Evolutionary conservation across 2,888 invertebrate species (phyloP).

Genomic region (Strigamia maritima): DNA sequence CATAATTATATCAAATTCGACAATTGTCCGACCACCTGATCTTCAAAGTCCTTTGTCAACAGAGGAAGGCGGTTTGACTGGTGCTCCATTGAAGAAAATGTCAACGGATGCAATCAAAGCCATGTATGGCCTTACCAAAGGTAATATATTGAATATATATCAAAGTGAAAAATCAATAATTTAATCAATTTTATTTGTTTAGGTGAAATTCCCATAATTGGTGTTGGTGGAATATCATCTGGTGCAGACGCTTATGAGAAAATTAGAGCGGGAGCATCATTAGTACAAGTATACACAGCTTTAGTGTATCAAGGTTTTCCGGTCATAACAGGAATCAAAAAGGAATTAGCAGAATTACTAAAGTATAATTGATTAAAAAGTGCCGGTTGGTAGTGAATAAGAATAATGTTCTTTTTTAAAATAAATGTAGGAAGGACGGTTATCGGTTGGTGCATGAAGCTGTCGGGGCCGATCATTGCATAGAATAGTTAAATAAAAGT

Average conservation of each 20-base stretch:
- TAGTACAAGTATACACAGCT: conserved; percentile 88
- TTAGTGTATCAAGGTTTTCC: conserved; percentile 82
- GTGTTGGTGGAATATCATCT: conserved; percentile 87
- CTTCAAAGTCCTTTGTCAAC: conserved; percentile 59
- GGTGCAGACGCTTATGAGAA: conserved; percentile 93
- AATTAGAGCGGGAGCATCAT: conserved; percentile 87
- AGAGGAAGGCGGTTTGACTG: conserved; percentile 90
- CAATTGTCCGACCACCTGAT: conserved; percentile 65
- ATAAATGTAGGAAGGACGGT: conserved; percentile 6
- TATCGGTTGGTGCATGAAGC: background rate
- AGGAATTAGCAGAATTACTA: conserved; percentile 70
- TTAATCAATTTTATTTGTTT: too few relatives aligned
- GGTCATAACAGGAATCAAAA: conserved; percentile 73
- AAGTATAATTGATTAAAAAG: conserved; percentile 50
- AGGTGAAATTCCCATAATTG: conserved; percentile 79
- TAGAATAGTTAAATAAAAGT: background rate
- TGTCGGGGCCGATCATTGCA: conserved; percentile 26
- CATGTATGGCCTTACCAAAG: conserved; percentile 79
- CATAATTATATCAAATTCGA: conserved; percentile 90
- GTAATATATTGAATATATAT: too few relatives aligned
- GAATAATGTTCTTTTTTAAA: background rate
- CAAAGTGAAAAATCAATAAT: too few relatives aligned
- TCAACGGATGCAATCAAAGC: conserved; percentile 83
- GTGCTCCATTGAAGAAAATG: conserved; percentile 74
- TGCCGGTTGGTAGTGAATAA: too few relatives aligned